These are phyloP conservation scores for Sebastes minor DNA, from an alignment of 2,797 vertebrate genomes.

Conservation along the genomic window DNA sequence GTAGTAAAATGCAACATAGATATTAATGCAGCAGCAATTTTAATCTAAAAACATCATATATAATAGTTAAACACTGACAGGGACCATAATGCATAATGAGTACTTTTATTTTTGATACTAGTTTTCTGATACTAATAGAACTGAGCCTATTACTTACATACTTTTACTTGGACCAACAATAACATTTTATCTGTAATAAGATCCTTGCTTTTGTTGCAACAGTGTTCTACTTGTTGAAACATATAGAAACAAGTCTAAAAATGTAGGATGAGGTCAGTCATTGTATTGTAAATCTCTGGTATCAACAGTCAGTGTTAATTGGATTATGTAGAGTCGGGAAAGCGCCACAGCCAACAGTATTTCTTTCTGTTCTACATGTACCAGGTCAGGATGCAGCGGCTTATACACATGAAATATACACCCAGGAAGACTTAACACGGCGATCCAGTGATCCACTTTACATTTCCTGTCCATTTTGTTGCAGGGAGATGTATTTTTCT, in stretches of 20 bases:
- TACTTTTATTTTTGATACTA: background rate
- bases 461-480: conserved; percentile 7
- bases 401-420: conserved; percentile 30
- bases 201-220: background rate
- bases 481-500: background rate
- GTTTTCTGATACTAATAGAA: too few species aligned
- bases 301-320: conserved; percentile 70
- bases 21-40: background rate
- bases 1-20: background rate
- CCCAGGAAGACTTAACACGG: background rate
- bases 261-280: conserved; percentile 16
- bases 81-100: background rate
- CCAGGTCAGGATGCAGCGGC: conserved; percentile 39
- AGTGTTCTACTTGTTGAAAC: background rate
- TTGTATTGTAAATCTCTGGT: conserved; percentile 28
- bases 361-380: conserved; percentile 38
- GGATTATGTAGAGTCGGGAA: conserved; percentile 58
- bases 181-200: background rate
- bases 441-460: background rate
- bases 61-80: background rate
- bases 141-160: background rate
- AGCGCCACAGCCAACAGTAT: conserved; percentile 26
- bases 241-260: background rate
- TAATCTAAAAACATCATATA: background rate
- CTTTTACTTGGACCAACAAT: background rate